phyloP scores from a whole-genome alignment of 1,140 invertebrate species.

The Atta cephalotes region DNA sequence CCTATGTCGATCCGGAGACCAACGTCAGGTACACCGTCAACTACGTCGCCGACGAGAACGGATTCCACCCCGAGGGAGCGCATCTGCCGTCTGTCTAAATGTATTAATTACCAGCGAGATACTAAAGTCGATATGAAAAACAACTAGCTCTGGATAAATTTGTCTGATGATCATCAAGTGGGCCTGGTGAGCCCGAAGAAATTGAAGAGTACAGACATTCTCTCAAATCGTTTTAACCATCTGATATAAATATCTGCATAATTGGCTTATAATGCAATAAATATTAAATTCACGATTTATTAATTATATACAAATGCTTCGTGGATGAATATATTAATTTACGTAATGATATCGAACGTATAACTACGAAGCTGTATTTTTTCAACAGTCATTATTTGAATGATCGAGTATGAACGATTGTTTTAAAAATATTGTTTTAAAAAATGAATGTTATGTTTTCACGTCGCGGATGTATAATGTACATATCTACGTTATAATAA shows the following conservation, averaged over 20 bases:
- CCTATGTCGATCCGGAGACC: slow-evolving; percentile 66
- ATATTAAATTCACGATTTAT: slow-evolving; percentile 4
- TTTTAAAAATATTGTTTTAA: background rate
- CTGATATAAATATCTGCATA: background rate
- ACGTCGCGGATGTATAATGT: background rate
- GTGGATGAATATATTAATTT: background rate
- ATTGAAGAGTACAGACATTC: background rate
- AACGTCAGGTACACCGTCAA: slow-evolving; percentile 83
- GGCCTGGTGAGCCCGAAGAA: no score
- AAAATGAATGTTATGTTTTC: background rate
- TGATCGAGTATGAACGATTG: background rate
- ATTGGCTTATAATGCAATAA: background rate
- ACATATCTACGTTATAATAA: background rate
- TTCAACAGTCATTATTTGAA: background rate
- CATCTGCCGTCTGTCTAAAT: slow-evolving; percentile 64
- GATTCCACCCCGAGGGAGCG: slow-evolving; percentile 79
- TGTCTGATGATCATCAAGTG: background rate
- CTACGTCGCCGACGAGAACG: slow-evolving; percentile 85
- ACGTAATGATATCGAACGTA: background rate
- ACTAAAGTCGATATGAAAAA: slow-evolving; percentile 3
- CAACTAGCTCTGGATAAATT: background rate
- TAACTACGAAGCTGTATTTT: background rate
- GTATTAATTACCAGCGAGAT: background rate
- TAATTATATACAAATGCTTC: background rate
- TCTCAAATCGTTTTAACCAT: background rate